phyloP scores from a whole-genome alignment of 2,113 vertebrate species.

The Epinephelus lanceolatus region DNA sequence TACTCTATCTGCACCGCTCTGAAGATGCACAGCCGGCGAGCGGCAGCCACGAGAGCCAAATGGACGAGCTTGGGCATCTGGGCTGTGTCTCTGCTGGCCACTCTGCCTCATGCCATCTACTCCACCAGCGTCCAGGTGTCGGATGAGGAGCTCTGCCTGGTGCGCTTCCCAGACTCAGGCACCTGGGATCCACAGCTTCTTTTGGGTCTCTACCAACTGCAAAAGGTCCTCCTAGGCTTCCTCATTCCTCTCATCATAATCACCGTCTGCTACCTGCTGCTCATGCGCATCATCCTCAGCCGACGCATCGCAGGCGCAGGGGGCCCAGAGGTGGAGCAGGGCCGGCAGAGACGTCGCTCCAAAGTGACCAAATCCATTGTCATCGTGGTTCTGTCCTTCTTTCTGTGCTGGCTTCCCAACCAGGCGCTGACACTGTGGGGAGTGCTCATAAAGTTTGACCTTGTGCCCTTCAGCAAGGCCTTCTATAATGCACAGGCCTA shows the following conservation, averaged over 20 bases:
- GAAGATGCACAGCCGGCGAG: constrained; percentile 82
- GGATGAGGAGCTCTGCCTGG: constrained; percentile 87
- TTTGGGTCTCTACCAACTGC: constrained; percentile 88
- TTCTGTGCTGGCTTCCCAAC: constrained; percentile 90
- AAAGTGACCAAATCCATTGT: constrained; percentile 87
- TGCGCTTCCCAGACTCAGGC: constrained; percentile 86
- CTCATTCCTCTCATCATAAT: constrained; percentile 86
- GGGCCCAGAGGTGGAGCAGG: constrained; percentile 68
- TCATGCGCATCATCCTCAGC: constrained; percentile 83
- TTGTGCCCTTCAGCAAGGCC: constrained; percentile 86
- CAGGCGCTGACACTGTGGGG: constrained; percentile 88
- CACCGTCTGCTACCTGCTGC: constrained; percentile 85
- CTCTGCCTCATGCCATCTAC: constrained; percentile 86
- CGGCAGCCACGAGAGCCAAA: constrained; percentile 77
- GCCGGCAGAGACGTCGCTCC: constrained; percentile 77
- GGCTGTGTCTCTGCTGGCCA: constrained; percentile 83
- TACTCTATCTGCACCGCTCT: constrained; percentile 84
- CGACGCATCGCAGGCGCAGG: constrained; percentile 69
- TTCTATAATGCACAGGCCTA: constrained; percentile 88
- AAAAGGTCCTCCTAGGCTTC: constrained; percentile 87
- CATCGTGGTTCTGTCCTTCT: constrained; percentile 88
- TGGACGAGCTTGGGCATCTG: constrained; percentile 86
- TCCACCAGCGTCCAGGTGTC: constrained; percentile 84
- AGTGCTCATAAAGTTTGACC: constrained; percentile 87
- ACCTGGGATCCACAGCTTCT: constrained; percentile 87